Conservation (phyloP, 1,140 invertebrate species). For the Brachionus rubens region DNA sequence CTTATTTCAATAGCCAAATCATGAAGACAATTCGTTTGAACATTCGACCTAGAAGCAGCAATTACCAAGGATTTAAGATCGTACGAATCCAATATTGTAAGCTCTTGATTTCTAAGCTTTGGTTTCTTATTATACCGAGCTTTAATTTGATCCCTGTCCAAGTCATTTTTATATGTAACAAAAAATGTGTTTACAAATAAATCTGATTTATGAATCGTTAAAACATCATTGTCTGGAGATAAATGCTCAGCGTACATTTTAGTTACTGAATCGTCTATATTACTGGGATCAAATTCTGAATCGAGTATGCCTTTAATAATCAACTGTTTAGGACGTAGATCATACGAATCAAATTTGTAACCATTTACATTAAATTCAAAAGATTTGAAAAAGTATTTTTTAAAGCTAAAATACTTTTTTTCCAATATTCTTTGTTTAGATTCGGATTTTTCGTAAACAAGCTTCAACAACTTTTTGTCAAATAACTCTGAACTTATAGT, state of each 20-base stretch:
- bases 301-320: conserved; percentile 7
- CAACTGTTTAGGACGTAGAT: background rate
- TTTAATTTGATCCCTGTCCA: background rate
- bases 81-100: background rate
- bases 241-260: conserved; percentile 34
- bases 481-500: background rate
- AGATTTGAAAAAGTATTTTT: conserved; percentile 32
- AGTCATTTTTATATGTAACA: background rate
- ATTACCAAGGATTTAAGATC: background rate
- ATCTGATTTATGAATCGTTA: background rate
- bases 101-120: background rate
- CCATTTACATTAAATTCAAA: background rate
- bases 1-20: background rate
- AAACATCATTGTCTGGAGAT: background rate
- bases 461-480: background rate
- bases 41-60: background rate
- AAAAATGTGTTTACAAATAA: background rate
- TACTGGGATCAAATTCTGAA: background rate
- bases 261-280: background rate
- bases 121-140: background rate
- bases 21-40: background rate
- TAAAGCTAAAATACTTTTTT: conserved; percentile 24
- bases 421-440: conserved; percentile 19
- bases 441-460: background rate
- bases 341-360: background rate